Evolutionary conservation across 2,888 invertebrate species (phyloP), one percentile per base, ranked within the genome.

Genomic region (Ellobium chinense): DNA sequence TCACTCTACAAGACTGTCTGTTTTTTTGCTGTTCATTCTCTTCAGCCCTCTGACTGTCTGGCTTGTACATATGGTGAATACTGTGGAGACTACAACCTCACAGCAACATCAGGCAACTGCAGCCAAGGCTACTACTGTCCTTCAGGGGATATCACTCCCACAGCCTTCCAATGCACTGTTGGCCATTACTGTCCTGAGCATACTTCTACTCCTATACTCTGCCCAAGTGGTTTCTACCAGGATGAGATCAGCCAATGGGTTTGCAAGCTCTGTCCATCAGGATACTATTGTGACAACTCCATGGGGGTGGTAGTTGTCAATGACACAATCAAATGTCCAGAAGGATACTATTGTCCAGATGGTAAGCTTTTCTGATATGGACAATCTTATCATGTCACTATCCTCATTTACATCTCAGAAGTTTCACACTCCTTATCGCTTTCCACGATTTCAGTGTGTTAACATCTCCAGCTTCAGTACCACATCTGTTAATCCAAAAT

Each of bases 241-340:
- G 89, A 90, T 69, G 77, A 86, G 58, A 81, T 80, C 12, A 89
- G 89, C 14, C 89, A 91, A 82, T 86, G 86, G 34, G 76, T 77
- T 1, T 92, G 92, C 80, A 88, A 88, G 68, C 68, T 83, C 21
- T 92, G 92, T 80, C 91, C 91, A 7, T 84, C 79, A 1, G 91
- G 92, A 0, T 92, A 91, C 84, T 92, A 87, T 83, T 92, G 92
- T 84, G 91, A 92, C 84, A 91, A 90, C 85, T 90, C 88, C 56
- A 66, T 78, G 1, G 91, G 91, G 1, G 87, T 90, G 1, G 91
- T 91, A 0, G 87, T 88, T 65, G 83, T 92, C 73, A 91, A 89
- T 68, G 86, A 88, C 65, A 88, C 89, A 21, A 85, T 91, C 72
- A 85, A 83, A 56, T 92, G 92, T 86, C 92, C 91, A 62, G 84